phyloP scores from a whole-genome alignment of 2,888 invertebrate species.

The Drosophila greeni region DNA sequence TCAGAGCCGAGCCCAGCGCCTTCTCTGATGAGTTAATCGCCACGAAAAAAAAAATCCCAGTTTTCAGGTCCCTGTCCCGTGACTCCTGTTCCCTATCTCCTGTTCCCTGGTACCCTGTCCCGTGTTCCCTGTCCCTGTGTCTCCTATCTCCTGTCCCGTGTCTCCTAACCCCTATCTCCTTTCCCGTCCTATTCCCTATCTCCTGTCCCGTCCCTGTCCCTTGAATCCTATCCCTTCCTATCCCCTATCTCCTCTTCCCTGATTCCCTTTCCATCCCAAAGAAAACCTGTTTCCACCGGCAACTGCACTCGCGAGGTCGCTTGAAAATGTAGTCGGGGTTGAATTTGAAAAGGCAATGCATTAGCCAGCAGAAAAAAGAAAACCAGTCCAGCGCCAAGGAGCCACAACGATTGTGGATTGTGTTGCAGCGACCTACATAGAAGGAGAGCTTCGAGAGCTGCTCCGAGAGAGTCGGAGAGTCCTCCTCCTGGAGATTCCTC shows the following conservation, averaged over 20 bases:
- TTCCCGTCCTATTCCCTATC: background rate
- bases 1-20: conserved; percentile 1
- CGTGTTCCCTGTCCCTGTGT: background rate
- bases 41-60: background rate
- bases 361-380: conserved; percentile 46
- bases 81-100: background rate
- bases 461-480: too few species aligned
- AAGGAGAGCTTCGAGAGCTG: too few species aligned
- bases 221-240: background rate
- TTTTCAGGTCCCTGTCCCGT: background rate
- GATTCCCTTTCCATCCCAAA: background rate
- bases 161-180: background rate
- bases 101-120: too few species aligned
- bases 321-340: conserved; percentile 7
- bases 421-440: conserved; percentile 79
- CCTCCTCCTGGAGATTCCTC: too few species aligned
- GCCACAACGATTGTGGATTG: conserved; percentile 41
- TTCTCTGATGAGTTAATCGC: conserved; percentile 19
- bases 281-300: conserved; percentile 14
- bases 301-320: conserved; percentile 11
- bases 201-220: too few species aligned
- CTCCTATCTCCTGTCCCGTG: background rate
- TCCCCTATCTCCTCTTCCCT: background rate
- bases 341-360: conserved; percentile 52
- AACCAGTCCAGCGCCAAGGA: conserved; percentile 42